These are phyloP conservation scores for Hybognathus amarus DNA, from an alignment of 2,797 vertebrate genomes.

Conservation along the genomic window DNA sequence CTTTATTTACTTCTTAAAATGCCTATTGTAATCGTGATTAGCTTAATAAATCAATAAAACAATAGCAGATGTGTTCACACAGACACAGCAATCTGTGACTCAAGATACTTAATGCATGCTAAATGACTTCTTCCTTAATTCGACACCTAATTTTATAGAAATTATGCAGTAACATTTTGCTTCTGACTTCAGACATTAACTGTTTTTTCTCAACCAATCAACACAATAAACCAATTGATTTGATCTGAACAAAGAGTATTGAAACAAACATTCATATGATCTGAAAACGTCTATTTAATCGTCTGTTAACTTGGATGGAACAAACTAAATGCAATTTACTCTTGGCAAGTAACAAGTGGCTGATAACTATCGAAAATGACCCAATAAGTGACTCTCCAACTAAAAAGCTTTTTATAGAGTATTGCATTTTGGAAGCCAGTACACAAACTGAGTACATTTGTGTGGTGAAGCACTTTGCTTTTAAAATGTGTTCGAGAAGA, in stretches of 20 bases:
- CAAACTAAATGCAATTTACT: constrained; percentile 30
- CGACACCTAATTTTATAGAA: constrained; percentile 20
- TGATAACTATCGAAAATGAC: constrained; percentile 30
- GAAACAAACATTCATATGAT: constrained; percentile 7
- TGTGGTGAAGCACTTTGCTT: constrained; percentile 16
- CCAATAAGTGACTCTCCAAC: constrained; percentile 21
- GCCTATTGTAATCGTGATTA: not conserved
- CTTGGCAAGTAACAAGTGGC: constrained; percentile 33
- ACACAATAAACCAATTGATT: constrained; percentile 22
- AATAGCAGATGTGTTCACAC: constrained; percentile 2
- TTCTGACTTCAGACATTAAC: not conserved
- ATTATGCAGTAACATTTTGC: constrained; percentile 8
- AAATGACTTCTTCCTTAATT: constrained; percentile 19
- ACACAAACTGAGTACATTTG: constrained; percentile 19
- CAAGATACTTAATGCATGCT: constrained; percentile 17
- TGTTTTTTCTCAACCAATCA: constrained; percentile 1
- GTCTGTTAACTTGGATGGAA: constrained; percentile 31
- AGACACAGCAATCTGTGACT: not conserved
- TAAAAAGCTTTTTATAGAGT: constrained; percentile 19
- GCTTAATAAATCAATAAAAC: not conserved
- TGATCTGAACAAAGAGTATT: not conserved
- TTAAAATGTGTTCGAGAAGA: constrained; percentile 5
- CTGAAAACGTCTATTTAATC: constrained; percentile 42
- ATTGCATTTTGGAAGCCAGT: constrained; percentile 21
- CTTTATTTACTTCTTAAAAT: not conserved